These are phyloP conservation scores for Ptychochromis oligacanthus DNA, from an alignment of 2,113 vertebrate genomes.

Conservation along the genomic window DNA sequence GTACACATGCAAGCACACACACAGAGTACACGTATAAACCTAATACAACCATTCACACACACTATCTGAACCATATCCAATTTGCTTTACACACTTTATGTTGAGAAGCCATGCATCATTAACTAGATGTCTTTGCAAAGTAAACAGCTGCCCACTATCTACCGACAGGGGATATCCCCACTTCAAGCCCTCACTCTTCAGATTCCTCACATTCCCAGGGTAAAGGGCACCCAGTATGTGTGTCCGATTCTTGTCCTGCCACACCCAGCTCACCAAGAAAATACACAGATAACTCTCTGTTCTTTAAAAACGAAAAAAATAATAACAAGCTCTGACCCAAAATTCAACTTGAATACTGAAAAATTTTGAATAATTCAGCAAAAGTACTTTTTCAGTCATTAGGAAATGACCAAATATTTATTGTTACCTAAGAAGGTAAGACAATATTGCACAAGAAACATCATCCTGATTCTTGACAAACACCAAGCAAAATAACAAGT, in stretches of 20 bases:
- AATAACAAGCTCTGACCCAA: background rate
- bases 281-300: constrained; percentile 30
- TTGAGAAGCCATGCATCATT: background rate
- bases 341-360: constrained; percentile 23
- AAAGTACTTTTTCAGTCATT: background rate
- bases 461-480: background rate
- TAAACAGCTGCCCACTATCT: constrained; percentile 48
- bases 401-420: background rate
- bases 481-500: background rate
- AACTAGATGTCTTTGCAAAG: background rate
- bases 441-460: background rate
- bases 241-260: constrained; percentile 41
- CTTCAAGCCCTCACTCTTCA: constrained; percentile 47
- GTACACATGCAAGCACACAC: fast-evolving
- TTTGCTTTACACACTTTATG: background rate
- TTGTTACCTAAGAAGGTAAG: background rate
- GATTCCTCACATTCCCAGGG: constrained; percentile 68
- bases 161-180: constrained; percentile 54
- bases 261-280: constrained; percentile 57
- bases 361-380: constrained; percentile 13
- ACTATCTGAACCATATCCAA: background rate
- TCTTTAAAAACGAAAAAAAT: background rate
- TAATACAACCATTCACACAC: background rate
- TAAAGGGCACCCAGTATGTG: constrained; percentile 1
- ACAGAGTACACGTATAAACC: background rate